Percentiles rank a stretch among this genome's conserved stretches.
phyloP scores from a whole-genome alignment of 2,113 vertebrate species.

The Prietella phreatophila region DNA sequence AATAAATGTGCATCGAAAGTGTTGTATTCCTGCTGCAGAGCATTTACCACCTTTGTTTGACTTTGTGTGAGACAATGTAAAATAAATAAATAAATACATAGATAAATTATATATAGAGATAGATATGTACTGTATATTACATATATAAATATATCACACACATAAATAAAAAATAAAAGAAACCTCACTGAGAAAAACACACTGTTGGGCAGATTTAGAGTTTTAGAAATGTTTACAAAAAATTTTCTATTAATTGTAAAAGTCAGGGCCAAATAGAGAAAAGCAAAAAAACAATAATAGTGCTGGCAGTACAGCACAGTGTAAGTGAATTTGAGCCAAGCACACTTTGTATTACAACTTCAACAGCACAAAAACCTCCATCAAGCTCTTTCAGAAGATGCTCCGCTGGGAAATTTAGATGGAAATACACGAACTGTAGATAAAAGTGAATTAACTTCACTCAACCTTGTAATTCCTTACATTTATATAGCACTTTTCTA shows the following conservation, averaged over 20 bases:
- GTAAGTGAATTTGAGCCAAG: background rate
- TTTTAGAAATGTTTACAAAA: too few species aligned
- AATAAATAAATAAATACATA: too few species aligned
- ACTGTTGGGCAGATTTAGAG: background rate
- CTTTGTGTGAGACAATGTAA: too few species aligned
- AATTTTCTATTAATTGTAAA: slow-evolving; percentile 23
- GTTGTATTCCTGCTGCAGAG: background rate
- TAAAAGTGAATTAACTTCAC: slow-evolving; percentile 1
- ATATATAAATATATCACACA: too few species aligned
- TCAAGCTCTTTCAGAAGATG: background rate
- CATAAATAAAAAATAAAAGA: too few species aligned
- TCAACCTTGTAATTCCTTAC: too few species aligned
- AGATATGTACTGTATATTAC: too few species aligned
- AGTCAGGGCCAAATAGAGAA: background rate
- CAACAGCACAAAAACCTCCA: background rate
- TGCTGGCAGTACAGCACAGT: background rate
- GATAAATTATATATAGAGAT: too few species aligned
- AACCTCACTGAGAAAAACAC: background rate
- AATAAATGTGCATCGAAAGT: slow-evolving; percentile 11
- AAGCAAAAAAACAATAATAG: background rate
- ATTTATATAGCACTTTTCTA: too few species aligned
- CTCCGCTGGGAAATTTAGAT: background rate
- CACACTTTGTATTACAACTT: background rate
- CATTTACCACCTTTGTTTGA: too few species aligned
- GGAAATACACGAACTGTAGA: background rate